These are phyloP conservation scores for Leiothrix lutea DNA, from an alignment of 2,113 vertebrate species.

Conservation along the genomic window DNA sequence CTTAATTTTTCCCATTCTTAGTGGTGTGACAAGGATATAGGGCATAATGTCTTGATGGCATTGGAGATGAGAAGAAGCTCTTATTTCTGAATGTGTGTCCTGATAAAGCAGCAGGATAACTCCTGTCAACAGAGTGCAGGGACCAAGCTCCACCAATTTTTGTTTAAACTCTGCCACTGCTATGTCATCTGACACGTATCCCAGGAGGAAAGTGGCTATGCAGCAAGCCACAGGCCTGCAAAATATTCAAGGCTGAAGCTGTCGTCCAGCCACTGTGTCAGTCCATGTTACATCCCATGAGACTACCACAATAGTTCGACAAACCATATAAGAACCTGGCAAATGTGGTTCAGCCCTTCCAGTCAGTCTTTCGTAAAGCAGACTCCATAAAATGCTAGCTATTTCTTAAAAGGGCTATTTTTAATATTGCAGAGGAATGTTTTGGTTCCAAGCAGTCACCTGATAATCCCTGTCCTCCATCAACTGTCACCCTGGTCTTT, in stretches of 20 bases:
- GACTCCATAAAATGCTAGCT: not conserved
- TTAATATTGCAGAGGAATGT: not conserved
- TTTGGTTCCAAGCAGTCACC: not conserved
- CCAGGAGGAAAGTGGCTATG: not conserved
- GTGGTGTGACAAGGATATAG: not conserved
- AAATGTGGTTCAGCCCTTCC: not conserved
- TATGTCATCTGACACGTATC: not conserved
- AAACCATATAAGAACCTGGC: not conserved
- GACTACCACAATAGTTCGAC: not conserved
- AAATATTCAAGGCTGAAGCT: not conserved
- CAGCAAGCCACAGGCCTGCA: not conserved
- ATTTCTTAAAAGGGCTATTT: not conserved
- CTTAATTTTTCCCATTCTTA: not conserved
- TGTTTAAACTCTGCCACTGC: not conserved
- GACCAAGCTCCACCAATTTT: not conserved
- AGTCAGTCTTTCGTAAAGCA: not conserved
- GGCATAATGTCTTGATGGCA: not conserved
- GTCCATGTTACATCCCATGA: not conserved
- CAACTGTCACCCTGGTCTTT: not conserved
- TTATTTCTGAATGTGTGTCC: not conserved
- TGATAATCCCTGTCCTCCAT: not conserved
- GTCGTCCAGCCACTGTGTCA: not conserved
- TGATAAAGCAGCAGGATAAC: rapidly evolving
- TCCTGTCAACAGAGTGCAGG: not conserved
- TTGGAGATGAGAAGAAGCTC: not conserved